These are phyloP conservation scores for Serripes groenlandicus DNA, from an alignment of 2,888 invertebrate species.

Conservation along the genomic window DNA sequence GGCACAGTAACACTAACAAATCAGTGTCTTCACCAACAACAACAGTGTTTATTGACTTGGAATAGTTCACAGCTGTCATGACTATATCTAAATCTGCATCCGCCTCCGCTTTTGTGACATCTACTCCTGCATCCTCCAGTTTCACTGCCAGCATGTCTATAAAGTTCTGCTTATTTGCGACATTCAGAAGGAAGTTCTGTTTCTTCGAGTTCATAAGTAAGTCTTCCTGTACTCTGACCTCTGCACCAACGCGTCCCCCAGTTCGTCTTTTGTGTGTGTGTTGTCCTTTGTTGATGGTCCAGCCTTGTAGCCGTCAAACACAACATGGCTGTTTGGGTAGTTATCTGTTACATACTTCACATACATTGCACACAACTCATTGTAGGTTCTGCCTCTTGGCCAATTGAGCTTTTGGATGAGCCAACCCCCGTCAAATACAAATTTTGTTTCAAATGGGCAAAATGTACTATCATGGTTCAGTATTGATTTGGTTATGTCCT, in stretches of 20 bases:
- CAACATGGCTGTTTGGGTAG: not conserved
- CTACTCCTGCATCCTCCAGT: not conserved
- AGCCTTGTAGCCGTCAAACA: conserved; percentile 27
- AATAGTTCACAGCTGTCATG: too few species aligned
- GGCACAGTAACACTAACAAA: not conserved
- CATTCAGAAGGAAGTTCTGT: not conserved
- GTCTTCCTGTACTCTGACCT: not conserved
- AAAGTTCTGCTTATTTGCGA: not conserved
- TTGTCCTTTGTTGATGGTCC: conserved; percentile 24
- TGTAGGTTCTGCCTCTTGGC: conserved; percentile 49
- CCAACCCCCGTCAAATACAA: conserved; percentile 61
- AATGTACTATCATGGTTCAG: too few species aligned
- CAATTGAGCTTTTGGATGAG: conserved; percentile 54
- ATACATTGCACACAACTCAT: not conserved
- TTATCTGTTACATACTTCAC: not conserved
- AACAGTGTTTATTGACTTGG: not conserved
- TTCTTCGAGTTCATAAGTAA: not conserved
- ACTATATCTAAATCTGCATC: not conserved
- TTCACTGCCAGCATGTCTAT: not conserved
- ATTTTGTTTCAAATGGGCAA: not conserved
- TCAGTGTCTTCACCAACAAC: conserved; percentile 5
- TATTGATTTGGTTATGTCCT: not conserved
- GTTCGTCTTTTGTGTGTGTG: conserved; percentile 11
- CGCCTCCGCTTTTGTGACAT: not conserved
- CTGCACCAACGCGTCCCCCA: not conserved